Base-by-base conservation (phyloP, 1,140 invertebrate genomes). In the Anastrepha ludens region DNA sequence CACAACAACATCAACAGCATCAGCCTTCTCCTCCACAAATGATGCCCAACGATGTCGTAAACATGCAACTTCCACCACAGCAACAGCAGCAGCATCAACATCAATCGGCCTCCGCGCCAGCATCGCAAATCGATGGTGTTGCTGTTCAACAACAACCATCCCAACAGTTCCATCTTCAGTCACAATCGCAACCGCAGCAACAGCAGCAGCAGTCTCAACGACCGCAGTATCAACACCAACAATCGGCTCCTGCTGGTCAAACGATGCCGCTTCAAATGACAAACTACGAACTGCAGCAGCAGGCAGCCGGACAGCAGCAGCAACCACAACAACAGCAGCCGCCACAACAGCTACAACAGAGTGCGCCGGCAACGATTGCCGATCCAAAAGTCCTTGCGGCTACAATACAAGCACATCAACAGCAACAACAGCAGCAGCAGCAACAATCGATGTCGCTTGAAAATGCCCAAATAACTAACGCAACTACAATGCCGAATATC, bases 291-390 rank as follows among this genome's bases (percentile, higher is more conserved):
- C 87, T 70, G 86, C 87, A 87, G 62, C 88, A 85, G 13, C 86
- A 65, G 29, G 59, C 62, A 60, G 88, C 41, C 87, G 65, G 64
- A 81, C 60, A 58, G 85, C 87, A 90, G 86, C 85, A 85, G 65
- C 87, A 89, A 86, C 29, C 29, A 29, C 29, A 29, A 29, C 29
- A 29, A 29, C 29, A 29, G 29, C 58, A 88, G 70, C 88, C 39
- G 65, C 88, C 58, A 58, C 86, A 50, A 78, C 88, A 78, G 58
- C 88, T 87, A 29, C 87, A 86, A 2, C 91, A 91, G 50, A 92
- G 91, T 88, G 92, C 92, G 59, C 92, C 92, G n/a, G 86, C 92
- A 65, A 92, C 92, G 9, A 90, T 93, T 88, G 88, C 89, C 55
- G 92, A 93, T 90, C 89, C 90, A 50, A 47, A 78, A 20, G 90